Conservation (phyloP, 2,113 vertebrate species). For the Cololabis saira region DNA sequence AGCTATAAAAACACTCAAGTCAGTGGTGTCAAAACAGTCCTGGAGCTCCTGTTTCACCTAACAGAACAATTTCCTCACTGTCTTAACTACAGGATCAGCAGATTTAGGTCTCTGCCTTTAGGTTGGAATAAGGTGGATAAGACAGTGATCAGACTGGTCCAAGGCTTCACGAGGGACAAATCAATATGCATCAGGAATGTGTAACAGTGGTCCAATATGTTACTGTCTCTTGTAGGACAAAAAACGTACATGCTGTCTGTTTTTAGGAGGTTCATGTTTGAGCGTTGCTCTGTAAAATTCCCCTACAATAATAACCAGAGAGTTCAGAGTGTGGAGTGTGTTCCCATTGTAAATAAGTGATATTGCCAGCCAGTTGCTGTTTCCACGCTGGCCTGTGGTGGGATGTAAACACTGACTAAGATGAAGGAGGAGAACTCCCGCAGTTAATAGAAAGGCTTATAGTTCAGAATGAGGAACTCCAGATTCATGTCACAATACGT, state of each 20-base stretch:
- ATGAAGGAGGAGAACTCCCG: too few relatives aligned
- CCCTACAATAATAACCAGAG: neutral
- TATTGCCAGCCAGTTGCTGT: neutral
- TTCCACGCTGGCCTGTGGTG: too few relatives aligned
- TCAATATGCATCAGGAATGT: neutral
- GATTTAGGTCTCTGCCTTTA: neutral
- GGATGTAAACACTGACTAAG: too few relatives aligned
- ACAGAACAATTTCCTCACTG: neutral
- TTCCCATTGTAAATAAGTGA: neutral
- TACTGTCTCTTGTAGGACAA: neutral
- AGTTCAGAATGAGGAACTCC: too few relatives aligned
- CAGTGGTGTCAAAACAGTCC: neutral
- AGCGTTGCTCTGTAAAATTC: neutral
- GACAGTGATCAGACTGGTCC: neutral
- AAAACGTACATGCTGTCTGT: neutral
- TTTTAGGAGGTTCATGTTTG: neutral
- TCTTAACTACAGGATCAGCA: neutral
- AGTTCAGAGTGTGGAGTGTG: neutral
- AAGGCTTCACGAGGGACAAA: too few relatives aligned
- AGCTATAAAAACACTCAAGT: neutral
- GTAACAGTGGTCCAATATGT: neutral
- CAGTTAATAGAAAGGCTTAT: too few relatives aligned
- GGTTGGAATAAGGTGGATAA: neutral
- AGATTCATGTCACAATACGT: too few relatives aligned
- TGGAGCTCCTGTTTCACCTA: neutral